These are phyloP conservation scores for Hydroisotoma schaefferi DNA, from an alignment of 2,888 invertebrate genomes.

Conservation along the genomic window DNA sequence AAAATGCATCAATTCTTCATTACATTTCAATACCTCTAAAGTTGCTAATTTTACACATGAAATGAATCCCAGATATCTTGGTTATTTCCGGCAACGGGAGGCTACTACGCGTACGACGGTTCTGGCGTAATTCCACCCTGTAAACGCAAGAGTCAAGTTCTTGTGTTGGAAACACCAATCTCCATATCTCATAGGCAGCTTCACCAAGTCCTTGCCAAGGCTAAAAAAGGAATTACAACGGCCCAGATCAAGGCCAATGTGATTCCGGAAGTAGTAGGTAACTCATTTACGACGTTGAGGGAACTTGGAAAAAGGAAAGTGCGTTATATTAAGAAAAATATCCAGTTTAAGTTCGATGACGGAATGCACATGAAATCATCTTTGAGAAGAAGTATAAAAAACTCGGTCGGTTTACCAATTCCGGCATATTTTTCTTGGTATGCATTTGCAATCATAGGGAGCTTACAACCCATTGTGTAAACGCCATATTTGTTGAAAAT, in stretches of 20 bases:
- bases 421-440: no score
- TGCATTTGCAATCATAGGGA: no score
- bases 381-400: slow-evolving; percentile 9
- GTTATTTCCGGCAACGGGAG: slow-evolving; percentile 29
- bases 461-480: no score
- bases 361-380: slow-evolving; percentile 32
- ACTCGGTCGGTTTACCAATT: no score
- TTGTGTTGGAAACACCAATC: slow-evolving; percentile 30
- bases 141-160: slow-evolving; percentile 6
- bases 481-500: no score
- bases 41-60: no score
- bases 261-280: background rate
- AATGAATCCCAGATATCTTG: slow-evolving; percentile 31
- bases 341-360: slow-evolving; percentile 35
- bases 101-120: slow-evolving; percentile 34
- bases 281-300: slow-evolving; percentile 4
- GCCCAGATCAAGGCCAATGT: background rate
- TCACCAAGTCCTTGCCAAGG: slow-evolving; percentile 5
- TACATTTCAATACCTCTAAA: no score
- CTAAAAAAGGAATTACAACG: background rate
- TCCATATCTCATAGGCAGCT: slow-evolving; percentile 25
- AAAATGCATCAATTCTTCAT: no score
- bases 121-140: slow-evolving; percentile 36
- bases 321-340: slow-evolving; percentile 28
- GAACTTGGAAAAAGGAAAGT: slow-evolving; percentile 10